Evolutionary conservation across 2,888 invertebrate genomes (phyloP), one percentile per base, ranked within the genome.

Genomic region (Ptychoptera contaminata): DNA sequence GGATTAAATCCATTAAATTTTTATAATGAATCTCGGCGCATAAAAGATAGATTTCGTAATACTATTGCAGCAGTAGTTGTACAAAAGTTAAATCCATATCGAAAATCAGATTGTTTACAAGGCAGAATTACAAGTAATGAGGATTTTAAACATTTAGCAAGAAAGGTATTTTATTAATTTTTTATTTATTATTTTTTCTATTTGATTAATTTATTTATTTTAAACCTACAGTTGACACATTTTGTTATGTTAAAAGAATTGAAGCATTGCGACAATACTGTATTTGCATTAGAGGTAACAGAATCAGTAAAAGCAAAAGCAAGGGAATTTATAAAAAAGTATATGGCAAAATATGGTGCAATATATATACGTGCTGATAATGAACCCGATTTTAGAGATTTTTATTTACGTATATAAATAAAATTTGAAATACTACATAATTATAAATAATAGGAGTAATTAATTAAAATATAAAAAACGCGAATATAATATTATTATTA

Each of bases 211-310:
- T 9, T 14, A 16, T 16, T 31, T 7, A 32, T 41, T 46, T 45
- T 53, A 49, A 42, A 38, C 49, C 63, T 71, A 43, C 71, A 94
- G 93, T 67, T 96, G 48, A 94, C 93, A 0, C 92, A 93, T 68
- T 90, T 91, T 63, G 90, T 96, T 47, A 83, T 93, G 79, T 74
- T 88, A 47, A 96, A 96, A 65, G 93, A 96, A 67, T 64, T 93
- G 61, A 92, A 91, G 61, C 88, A 93, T 62, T 86, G 91, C 58
- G 79, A 82, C 49, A 80, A 79, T 37, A 56, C 59, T 31, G 59
- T 59, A 2, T 59, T 58, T 48, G 55, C 52, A n/a, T 51, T 62
- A 35, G 54, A 59, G 40, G 60, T 60, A n/a, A 60, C 58, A 3
- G 60, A 60, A 44, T 59, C 49, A 46, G 94, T 96, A 8, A 88